Evolutionary conservation across 1,140 invertebrate species (phyloP).

Genomic region (Drosophila neocordata): DNA sequence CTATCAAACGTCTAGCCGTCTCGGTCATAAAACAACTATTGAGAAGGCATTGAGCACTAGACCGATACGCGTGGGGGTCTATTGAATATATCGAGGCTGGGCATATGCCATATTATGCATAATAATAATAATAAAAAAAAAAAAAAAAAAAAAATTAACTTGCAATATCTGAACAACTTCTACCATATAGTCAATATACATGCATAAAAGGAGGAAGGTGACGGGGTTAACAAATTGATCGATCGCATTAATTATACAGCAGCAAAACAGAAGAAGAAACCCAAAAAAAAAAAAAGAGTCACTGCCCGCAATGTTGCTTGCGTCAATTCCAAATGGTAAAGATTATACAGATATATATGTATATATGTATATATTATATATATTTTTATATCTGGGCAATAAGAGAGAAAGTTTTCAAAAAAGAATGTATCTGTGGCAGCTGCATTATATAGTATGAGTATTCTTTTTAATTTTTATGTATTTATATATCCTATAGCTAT

Average conservation of each 20-base stretch:
- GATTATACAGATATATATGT: not conserved
- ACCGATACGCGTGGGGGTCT: constrained; percentile 52
- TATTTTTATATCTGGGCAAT: not conserved
- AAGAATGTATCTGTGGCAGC: constrained; percentile 2
- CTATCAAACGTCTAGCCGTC: constrained; percentile 67
- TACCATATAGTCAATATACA: too few species aligned
- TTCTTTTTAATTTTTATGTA: not conserved
- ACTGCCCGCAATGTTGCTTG: not conserved
- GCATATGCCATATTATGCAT: constrained; percentile 17
- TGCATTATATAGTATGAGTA: not conserved
- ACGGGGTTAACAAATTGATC: constrained; percentile 9
- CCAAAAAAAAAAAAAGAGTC: not conserved
- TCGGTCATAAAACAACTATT: constrained; percentile 42
- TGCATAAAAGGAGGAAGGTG: not conserved
- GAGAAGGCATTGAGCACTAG: constrained; percentile 48
- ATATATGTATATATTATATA: not conserved
- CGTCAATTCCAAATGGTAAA: constrained; percentile 4
- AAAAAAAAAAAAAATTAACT: constrained; percentile 39
- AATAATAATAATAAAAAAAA: too few species aligned
- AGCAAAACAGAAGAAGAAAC: not conserved
- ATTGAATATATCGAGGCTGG: constrained; percentile 43
- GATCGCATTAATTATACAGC: constrained; percentile 7
- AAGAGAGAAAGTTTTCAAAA: constrained; percentile 1
- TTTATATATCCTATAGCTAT: not conserved
- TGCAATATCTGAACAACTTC: constrained; percentile 8